Conservation (phyloP, 2,797 vertebrate species). For the Pyrocephalus nanus region DNA sequence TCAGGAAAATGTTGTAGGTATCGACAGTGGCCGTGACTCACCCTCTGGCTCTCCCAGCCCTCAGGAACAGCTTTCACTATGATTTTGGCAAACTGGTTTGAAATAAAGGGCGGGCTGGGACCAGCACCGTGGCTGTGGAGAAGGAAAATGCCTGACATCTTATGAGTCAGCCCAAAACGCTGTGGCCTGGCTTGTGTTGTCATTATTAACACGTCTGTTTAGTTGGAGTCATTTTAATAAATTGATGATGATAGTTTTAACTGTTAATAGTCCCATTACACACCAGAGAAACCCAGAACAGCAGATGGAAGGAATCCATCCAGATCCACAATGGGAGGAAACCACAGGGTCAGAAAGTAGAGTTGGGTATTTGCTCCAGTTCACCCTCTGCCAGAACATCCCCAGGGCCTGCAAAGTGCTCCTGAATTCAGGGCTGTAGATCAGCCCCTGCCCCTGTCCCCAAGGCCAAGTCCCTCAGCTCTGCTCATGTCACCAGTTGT, state of each 20-base stretch:
- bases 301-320: too few species aligned
- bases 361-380: not conserved
- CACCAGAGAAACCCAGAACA: not conserved
- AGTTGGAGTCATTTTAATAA: not conserved
- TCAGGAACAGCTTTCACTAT: not conserved
- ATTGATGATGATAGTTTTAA: not conserved
- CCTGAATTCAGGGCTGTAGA: not conserved
- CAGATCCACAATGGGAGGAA: not conserved
- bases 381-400: not conserved
- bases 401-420: not conserved
- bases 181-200: not conserved
- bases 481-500: not conserved
- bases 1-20: slow-evolving; percentile 44
- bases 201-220: not conserved
- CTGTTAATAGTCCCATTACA: not conserved
- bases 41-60: not conserved
- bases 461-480: not conserved
- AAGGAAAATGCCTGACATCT: not conserved
- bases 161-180: not conserved
- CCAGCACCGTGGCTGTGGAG: not conserved
- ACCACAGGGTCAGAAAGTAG: not conserved
- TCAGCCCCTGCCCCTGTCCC: not conserved
- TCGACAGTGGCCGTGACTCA: slow-evolving; percentile 35
- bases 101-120: not conserved
- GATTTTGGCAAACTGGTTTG: not conserved